Evolutionary conservation across 2,888 invertebrate genomes (phyloP).

Genomic region (Dilophus febrilis): DNA sequence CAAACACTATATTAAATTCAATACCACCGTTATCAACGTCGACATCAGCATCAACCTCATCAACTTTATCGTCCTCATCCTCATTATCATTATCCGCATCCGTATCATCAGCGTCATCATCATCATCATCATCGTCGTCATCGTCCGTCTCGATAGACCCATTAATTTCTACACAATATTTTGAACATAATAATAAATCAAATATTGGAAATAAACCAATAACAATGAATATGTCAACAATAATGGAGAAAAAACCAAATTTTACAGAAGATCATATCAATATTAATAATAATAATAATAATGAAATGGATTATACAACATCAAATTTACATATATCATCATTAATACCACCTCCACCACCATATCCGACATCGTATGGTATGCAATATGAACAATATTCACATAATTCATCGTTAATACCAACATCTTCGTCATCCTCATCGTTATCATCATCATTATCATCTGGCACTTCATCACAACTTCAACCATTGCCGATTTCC

Average conservation of each 20-base stretch:
- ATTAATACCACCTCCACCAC: conserved; percentile 1
- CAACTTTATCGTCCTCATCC: too few species aligned
- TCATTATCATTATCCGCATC: too few species aligned
- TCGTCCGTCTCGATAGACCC: too few species aligned
- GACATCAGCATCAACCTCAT: too few species aligned
- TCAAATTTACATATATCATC: background rate
- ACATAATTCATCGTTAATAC: background rate
- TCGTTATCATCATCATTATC: background rate
- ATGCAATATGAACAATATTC: conserved; percentile 1
- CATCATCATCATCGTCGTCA: background rate
- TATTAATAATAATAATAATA: background rate
- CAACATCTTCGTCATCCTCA: background rate
- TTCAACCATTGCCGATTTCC: background rate
- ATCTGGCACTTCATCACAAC: too few species aligned
- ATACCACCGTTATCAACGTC: too few species aligned
- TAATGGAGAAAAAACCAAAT: background rate
- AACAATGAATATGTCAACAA: too few species aligned
- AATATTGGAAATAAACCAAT: background rate
- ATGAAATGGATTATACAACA: background rate
- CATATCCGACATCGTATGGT: background rate
- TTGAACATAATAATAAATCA: too few species aligned
- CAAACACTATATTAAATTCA: background rate
- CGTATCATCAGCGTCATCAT: background rate
- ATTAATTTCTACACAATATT: too few species aligned
- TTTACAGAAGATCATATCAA: too few species aligned